Percentiles rank a stretch among this genome's conserved stretches.
phyloP scores from a whole-genome alignment of 2,113 vertebrate genomes.

The Chrysemys picta region DNA sequence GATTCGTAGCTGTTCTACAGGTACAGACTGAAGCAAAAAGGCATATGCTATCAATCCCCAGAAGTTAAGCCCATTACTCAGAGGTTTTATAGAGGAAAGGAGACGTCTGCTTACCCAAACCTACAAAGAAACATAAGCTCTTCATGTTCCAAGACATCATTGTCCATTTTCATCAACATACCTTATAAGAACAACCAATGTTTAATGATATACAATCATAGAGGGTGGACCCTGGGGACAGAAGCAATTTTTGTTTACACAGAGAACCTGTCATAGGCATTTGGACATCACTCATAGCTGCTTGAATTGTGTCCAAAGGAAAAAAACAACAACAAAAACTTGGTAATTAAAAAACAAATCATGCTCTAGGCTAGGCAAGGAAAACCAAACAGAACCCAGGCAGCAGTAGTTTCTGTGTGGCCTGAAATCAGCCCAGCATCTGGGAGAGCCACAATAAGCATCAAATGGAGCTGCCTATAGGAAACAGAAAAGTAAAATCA shows the following conservation, averaged over 20 bases:
- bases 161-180: conserved; percentile 71
- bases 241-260: conserved; percentile 60
- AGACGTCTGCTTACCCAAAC: conserved; percentile 49
- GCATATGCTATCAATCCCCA: not conserved
- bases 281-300: conserved; percentile 28
- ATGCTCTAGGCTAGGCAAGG: conserved; percentile 40
- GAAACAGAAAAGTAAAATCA: conserved; percentile 29
- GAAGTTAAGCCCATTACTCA: not conserved
- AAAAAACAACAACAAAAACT: conserved; percentile 52
- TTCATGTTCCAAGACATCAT: conserved; percentile 59
- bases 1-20: not conserved
- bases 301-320: conserved; percentile 60
- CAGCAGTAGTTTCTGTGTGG: conserved; percentile 17
- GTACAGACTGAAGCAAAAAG: not conserved
- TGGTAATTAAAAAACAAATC: conserved; percentile 61
- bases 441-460: conserved; percentile 56
- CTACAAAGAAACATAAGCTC: conserved; percentile 65
- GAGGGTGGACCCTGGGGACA: conserved; percentile 54
- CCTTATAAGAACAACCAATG: conserved; percentile 45
- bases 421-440: not conserved
- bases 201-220: conserved; percentile 38
- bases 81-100: conserved; percentile 14
- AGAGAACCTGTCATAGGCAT: conserved; percentile 59
- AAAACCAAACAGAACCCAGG: conserved; percentile 39
- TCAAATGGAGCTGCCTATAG: conserved; percentile 28